Percentiles rank a stretch among this genome's conserved stretches.
Conservation (phyloP, 2,797 vertebrate genomes). For the Carduelis carduelis region DNA sequence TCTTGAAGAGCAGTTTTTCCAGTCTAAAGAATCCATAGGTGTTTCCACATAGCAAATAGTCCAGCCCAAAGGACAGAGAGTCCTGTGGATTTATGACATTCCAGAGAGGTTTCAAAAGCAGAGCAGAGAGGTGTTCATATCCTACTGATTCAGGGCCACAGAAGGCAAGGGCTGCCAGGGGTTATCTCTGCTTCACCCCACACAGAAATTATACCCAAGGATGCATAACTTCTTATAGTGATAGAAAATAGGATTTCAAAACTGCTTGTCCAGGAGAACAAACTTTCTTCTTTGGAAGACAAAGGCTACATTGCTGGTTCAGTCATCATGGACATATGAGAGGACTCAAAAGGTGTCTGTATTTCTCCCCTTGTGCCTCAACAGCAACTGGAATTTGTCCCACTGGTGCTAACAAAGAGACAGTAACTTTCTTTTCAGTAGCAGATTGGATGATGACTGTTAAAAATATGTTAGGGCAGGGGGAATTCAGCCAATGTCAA, state of each 20-base stretch:
- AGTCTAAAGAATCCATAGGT: not conserved
- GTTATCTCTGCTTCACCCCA: not conserved
- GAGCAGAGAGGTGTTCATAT: not conserved
- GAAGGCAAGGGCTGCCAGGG: not conserved
- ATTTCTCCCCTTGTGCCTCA: not conserved
- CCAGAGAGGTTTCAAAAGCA: not conserved
- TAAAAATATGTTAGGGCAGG: not conserved
- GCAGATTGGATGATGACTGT: not conserved
- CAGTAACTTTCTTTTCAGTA: not conserved
- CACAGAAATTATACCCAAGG: not conserved
- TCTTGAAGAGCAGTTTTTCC: not conserved
- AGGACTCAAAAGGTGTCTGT: not conserved
- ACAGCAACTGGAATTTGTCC: not conserved
- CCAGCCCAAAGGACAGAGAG: not conserved
- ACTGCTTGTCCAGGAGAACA: not conserved
- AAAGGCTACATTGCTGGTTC: not conserved
- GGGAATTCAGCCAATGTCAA: not conserved
- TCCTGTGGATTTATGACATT: not conserved
- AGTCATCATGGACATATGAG: accelerated
- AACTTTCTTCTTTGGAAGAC: not conserved
- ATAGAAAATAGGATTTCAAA: not conserved
- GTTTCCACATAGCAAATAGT: not conserved
- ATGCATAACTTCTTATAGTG: not conserved
- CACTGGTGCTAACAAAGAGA: not conserved
- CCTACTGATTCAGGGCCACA: not conserved